Conservation (phyloP, 1,140 invertebrate genomes). For the Drosophila ercepeae region DNA sequence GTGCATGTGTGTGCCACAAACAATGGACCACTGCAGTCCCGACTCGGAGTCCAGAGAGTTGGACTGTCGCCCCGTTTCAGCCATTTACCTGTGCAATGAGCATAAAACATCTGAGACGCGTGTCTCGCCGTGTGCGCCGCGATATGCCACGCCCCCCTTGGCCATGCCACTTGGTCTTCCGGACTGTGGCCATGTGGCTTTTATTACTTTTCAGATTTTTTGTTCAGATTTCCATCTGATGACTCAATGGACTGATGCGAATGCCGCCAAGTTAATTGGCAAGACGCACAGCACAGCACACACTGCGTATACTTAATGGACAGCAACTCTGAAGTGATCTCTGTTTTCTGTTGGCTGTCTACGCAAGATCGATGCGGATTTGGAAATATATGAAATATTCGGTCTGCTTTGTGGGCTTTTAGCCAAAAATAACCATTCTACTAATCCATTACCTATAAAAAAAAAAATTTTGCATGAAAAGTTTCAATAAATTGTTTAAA, state of each 20-base stretch:
- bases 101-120: constrained; percentile 63
- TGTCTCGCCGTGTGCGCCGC: constrained; percentile 43
- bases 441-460: too few species aligned
- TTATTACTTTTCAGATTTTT: constrained; percentile 24
- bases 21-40: constrained; percentile 42
- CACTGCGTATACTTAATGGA: constrained; percentile 45
- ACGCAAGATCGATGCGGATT: constrained; percentile 30
- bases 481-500: neutral
- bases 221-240: constrained; percentile 20
- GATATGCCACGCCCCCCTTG: constrained; percentile 19
- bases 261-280: constrained; percentile 37
- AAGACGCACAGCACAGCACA: constrained; percentile 27
- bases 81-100: constrained; percentile 65
- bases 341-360: constrained; percentile 36
- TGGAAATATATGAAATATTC: constrained; percentile 2
- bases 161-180: constrained; percentile 6
- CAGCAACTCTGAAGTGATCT: constrained; percentile 27
- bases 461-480: neutral
- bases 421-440: neutral
- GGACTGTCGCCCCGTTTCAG: constrained; percentile 34
- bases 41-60: constrained; percentile 11
- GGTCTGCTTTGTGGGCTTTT: neutral
- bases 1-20: constrained; percentile 31
- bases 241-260: constrained; percentile 43
- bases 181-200: constrained; percentile 34